Base-by-base conservation (phyloP, 2,113 vertebrate genomes). In the Cynoglossus semilaevis region DNA sequence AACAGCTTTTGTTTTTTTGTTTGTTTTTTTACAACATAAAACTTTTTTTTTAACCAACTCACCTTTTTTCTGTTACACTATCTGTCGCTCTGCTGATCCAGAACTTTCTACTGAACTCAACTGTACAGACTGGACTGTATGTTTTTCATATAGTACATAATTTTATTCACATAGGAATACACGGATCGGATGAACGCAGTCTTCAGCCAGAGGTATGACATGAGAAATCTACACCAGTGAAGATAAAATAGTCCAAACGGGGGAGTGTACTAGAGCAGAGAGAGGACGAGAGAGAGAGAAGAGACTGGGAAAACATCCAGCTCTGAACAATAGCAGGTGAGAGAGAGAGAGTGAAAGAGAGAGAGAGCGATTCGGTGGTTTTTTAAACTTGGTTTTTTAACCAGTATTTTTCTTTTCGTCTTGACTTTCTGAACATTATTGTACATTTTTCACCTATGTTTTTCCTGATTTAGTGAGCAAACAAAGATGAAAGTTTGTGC, bases 21-120 rank as follows among this genome's bases (percentile, higher is more conserved):
- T n/a, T n/a, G n/a, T 29, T 29, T 86, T 85, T 86, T 76, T 84
- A 90, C 81, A 87, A 83, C 84, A 76, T 79, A 67, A 76, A 80
- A 83, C 63, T 47, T 13, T 7, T 68, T 48, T 50, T 19, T 19
- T 11, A 81, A 74, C 56, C 58, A 78, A 56, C 73, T 72, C 61
- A 58, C 58, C 38, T 38, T 51, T 58, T 57, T 74, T 65, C 54
- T 66, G 72, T 77, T 68, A 75, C 74, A 77, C 60, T 62, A 53
- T 72, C 50, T 58, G n/a, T 53, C 17, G 29, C 70, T 69, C 63
- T 45, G 49, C 71, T 44, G 63, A 58, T 67, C 48, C 40, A 54
- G 16, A 50, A 71, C 67, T 51, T 66, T 29, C 61, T 14, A 42
- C 49, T 16, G 58, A 51, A 58, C 71, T 40, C 50, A 64, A 60